These are phyloP conservation scores for Macquaria australasica DNA, from an alignment of 2,113 vertebrate species.

Conservation along the genomic window DNA sequence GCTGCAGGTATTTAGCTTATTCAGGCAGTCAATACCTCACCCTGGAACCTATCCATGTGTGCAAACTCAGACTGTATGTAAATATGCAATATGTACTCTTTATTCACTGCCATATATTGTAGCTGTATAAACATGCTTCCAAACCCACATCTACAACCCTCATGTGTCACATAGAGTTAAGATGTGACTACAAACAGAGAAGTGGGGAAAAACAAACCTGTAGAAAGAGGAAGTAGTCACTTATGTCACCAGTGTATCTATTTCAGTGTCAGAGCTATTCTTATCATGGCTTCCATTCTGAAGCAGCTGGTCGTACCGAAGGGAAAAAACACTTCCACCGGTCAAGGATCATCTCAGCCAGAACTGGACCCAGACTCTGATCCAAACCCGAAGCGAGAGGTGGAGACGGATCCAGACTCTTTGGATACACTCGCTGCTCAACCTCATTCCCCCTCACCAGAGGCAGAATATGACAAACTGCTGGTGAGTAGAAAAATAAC, in stretches of 20 bases:
- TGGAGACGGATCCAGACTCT: conserved; percentile 6
- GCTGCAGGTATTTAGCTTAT: not conserved
- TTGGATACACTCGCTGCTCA: conserved; percentile 43
- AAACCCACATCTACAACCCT: conserved; percentile 17
- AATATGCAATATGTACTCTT: not conserved
- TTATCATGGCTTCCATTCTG: conserved; percentile 67
- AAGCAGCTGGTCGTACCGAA: conserved; percentile 69
- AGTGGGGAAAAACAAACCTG: conserved; percentile 22
- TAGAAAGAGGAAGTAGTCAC: conserved; percentile 75
- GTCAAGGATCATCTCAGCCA: conserved; percentile 12
- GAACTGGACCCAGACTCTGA: conserved; percentile 15
- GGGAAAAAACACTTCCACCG: conserved; percentile 36
- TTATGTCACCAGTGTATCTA: not conserved
- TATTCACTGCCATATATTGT: not conserved
- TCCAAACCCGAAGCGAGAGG: conserved; percentile 32
- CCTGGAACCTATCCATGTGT: not conserved
- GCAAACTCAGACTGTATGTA: not conserved
- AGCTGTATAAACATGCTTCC: not conserved
- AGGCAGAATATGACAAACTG: conserved; percentile 88
- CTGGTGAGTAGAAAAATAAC: conserved; percentile 74
- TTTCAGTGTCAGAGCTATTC: conserved; percentile 59
- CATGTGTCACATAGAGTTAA: conserved; percentile 30
- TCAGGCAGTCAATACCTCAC: not conserved
- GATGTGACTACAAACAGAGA: conserved; percentile 68
- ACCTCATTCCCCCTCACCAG: conserved; percentile 81